Conservation (phyloP, 2,113 vertebrate genomes). For the Rhineura floridana region DNA sequence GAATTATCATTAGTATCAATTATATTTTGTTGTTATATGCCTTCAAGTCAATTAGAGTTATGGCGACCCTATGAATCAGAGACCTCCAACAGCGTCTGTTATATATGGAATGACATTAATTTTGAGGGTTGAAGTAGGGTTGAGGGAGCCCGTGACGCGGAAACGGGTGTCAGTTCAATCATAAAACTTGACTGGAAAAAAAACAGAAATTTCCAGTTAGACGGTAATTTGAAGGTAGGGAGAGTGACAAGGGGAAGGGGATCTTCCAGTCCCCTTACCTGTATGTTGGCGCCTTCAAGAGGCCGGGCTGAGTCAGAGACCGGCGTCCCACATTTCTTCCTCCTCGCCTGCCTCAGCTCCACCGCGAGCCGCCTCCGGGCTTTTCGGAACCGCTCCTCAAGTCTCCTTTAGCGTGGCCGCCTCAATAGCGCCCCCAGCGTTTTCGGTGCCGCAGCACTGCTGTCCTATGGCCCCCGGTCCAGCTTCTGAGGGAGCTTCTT, state of each 20-base stretch:
- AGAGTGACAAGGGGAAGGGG: not conserved
- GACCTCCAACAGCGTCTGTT: no score
- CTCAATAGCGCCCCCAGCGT: not conserved
- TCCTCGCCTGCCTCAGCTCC: not conserved
- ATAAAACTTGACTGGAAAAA: no score
- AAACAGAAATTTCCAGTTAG: no score
- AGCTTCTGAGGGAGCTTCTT: not conserved
- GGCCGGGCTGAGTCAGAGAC: not conserved
- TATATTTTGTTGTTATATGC: no score
- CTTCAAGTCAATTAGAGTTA: no score
- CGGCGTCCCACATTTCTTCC: not conserved
- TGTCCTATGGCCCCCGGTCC: not conserved
- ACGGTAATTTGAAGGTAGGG: no score
- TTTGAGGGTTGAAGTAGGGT: not conserved
- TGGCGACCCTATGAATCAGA: no score
- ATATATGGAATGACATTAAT: not conserved
- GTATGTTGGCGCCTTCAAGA: fast-evolving
- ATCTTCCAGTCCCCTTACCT: fast-evolving
- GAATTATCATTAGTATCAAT: no score
- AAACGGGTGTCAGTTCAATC: not conserved
- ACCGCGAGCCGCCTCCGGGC: no score
- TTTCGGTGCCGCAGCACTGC: not conserved
- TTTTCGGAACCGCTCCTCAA: not conserved
- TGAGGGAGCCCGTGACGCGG: no score
- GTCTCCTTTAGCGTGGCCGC: not conserved